phyloP scores from a whole-genome alignment of 2,113 vertebrate genomes.

The Ariopsis seemanni region DNA sequence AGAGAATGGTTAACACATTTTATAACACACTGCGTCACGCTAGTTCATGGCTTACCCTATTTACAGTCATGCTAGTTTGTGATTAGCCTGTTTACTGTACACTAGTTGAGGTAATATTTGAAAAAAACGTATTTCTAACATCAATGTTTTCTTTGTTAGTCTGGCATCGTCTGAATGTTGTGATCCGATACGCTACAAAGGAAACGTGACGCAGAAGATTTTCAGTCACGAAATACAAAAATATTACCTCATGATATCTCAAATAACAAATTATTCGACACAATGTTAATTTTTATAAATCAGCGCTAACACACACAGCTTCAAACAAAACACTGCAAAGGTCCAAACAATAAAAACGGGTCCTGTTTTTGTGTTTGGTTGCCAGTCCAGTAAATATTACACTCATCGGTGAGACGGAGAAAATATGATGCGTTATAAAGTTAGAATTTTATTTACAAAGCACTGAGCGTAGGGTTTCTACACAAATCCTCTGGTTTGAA shows the following conservation, averaged over 20 bases:
- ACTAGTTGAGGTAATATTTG: background rate
- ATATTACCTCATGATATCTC: background rate
- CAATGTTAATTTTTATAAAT: background rate
- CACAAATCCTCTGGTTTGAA: background rate
- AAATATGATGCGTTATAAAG: background rate
- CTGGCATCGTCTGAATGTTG: background rate
- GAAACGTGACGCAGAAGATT: background rate
- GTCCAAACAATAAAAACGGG: background rate
- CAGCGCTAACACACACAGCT: background rate
- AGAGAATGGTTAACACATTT: background rate
- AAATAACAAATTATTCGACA: background rate
- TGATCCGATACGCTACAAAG: background rate
- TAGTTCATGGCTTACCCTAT: background rate
- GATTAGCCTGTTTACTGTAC: background rate
- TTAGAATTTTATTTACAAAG: background rate
- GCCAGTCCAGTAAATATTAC: background rate
- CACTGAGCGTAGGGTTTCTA: background rate
- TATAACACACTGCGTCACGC: no score
- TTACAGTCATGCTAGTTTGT: background rate
- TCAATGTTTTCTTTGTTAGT: background rate
- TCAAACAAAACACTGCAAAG: background rate
- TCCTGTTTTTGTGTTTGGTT: constrained; percentile 7
- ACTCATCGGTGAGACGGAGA: background rate
- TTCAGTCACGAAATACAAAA: background rate
- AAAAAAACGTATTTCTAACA: background rate